Evolutionary conservation across 2,113 vertebrate genomes (phyloP).

Genomic region (human (Homo sapiens)): GRCh38 chr5:144617001-144617500

Average conservation of each 20-base stretch:
- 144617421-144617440: background rate
- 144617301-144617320: background rate
- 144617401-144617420: background rate
- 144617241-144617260: background rate
- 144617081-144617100: background rate
- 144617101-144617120: background rate
- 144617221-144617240: background rate
- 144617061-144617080: background rate
- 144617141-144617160: background rate
- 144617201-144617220: background rate
- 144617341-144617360: background rate
- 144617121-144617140: background rate
- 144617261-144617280: background rate
- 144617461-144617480: background rate
- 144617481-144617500: too few relatives aligned
- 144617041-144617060: background rate
- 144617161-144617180: background rate
- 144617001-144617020: background rate
- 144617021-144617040: background rate
- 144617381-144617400: background rate
- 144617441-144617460: background rate
- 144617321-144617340: background rate
- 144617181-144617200: background rate
- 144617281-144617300: background rate
- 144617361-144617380: background rate